A percentile compares a stretch with the other conserved stretches of the same genome.
Evolutionary conservation across 1,140 invertebrate genomes (phyloP).

Genomic region (Chlorops oryzae): DNA sequence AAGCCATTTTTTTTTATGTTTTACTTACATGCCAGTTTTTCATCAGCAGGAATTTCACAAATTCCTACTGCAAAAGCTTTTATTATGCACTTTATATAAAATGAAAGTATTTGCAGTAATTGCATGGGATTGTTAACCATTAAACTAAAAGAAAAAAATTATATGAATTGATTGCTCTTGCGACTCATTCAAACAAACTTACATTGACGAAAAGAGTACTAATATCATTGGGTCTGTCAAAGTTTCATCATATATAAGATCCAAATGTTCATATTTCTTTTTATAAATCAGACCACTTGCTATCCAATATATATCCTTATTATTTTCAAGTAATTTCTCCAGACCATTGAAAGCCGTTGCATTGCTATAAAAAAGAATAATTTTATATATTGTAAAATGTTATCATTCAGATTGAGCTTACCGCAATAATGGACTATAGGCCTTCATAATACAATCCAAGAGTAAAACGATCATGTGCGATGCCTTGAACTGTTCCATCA

Average conservation of each 20-base stretch:
- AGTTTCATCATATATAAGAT: conserved; percentile 45
- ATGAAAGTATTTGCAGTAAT: conserved; percentile 44
- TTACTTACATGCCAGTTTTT: conserved; percentile 41
- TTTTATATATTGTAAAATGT: conserved; percentile 2
- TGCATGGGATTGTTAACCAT: conserved; percentile 46
- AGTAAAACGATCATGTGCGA: conserved; percentile 44
- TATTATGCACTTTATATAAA: conserved; percentile 44
- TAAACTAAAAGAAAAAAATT: conserved; percentile 21
- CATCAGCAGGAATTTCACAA: conserved; percentile 41
- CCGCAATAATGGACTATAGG: conserved; percentile 43
- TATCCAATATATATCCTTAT: conserved; percentile 45
- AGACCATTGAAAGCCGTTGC: conserved; percentile 45
- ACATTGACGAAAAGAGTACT: conserved; percentile 45
- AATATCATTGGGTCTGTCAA: conserved; percentile 47
- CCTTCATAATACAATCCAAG: conserved; percentile 41
- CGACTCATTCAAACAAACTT: conserved; percentile 17
- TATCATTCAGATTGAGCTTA: conserved; percentile 13
- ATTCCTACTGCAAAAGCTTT: conserved; percentile 45
- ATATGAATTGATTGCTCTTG: neutral
- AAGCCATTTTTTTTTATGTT: no score
- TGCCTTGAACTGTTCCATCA: conserved; percentile 46
- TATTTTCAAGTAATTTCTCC: conserved; percentile 42
- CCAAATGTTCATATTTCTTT: conserved; percentile 45
- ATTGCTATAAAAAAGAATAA: conserved; percentile 24
- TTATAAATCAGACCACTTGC: conserved; percentile 42